These are phyloP conservation scores for Strigamia transsilvanica DNA, from an alignment of 2,888 invertebrate species.

Conservation along the genomic window DNA sequence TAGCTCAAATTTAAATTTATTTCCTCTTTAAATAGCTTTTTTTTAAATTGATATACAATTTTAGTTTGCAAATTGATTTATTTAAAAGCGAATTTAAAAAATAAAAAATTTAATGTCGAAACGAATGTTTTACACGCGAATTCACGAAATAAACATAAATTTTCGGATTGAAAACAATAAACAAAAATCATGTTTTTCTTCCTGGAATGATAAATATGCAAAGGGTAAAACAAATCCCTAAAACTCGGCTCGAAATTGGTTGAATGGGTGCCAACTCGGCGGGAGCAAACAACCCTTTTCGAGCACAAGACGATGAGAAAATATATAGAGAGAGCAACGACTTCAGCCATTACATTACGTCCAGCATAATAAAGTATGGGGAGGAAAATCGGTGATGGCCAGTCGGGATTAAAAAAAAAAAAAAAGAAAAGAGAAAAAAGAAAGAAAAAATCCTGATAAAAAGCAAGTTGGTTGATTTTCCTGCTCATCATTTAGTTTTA, in stretches of 20 bases:
- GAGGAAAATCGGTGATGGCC: slow-evolving; percentile 5
- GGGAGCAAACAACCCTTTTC: slow-evolving; percentile 43
- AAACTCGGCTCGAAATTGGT: slow-evolving; percentile 47
- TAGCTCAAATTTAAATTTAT: too few species aligned
- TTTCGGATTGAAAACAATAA: slow-evolving; percentile 27
- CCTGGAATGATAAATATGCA: slow-evolving; percentile 43
- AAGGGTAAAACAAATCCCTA: slow-evolving; percentile 43
- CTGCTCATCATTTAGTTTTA: slow-evolving; percentile 30
- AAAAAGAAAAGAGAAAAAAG: background rate
- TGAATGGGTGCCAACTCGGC: slow-evolving; percentile 49
- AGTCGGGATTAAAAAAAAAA: background rate
- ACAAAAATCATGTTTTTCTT: slow-evolving; percentile 26
- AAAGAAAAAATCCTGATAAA: background rate
- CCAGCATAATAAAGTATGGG: slow-evolving; percentile 2
- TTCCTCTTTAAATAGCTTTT: too few species aligned
- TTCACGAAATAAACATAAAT: background rate
- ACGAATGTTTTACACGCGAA: too few species aligned
- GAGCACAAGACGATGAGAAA: slow-evolving; percentile 3
- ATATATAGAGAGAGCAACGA: slow-evolving; percentile 14
- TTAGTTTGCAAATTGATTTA: too few species aligned
- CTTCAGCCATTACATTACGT: slow-evolving; percentile 37
- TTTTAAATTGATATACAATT: too few species aligned
- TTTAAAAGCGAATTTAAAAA: too few species aligned
- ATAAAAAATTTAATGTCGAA: too few species aligned
- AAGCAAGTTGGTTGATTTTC: slow-evolving; percentile 2